phyloP scores from a whole-genome alignment of 2,888 invertebrate species.

The Conchocele bisecta region DNA sequence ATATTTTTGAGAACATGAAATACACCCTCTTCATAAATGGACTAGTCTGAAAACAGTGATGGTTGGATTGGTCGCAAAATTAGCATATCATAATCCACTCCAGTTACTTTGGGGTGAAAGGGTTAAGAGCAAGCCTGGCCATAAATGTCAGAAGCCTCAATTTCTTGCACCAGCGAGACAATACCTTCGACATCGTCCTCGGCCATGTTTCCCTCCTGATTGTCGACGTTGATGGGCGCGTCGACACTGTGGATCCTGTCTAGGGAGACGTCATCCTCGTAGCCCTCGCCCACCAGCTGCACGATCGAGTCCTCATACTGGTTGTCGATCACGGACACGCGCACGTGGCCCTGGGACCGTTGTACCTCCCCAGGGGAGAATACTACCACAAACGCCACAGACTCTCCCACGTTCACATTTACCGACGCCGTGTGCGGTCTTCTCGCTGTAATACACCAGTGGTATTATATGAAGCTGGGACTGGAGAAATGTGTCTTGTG shows the following conservation, averaged over 20 bases:
- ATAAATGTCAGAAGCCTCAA: too few species aligned
- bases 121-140: too few species aligned
- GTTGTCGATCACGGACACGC: conserved; percentile 85
- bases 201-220: conserved; percentile 79
- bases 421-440: conserved; percentile 81
- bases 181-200: conserved; percentile 81
- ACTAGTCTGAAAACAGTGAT: too few species aligned
- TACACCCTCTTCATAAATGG: too few species aligned
- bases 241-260: conserved; percentile 82
- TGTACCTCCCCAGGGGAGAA: conserved; percentile 75
- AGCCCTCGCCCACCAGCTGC: conserved; percentile 84
- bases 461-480: too few species aligned
- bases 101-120: too few species aligned
- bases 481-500: too few species aligned
- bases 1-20: too few species aligned
- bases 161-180: too few species aligned
- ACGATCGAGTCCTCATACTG: conserved; percentile 85
- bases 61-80: too few species aligned
- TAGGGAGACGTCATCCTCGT: conserved; percentile 84
- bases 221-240: conserved; percentile 67
- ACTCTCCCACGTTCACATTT: conserved; percentile 77
- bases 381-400: conserved; percentile 76
- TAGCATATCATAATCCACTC: too few species aligned
- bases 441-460: too few species aligned
- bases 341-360: conserved; percentile 82